phyloP scores from a whole-genome alignment of 2,888 invertebrate species.

The Stenodera caucasica region DNA sequence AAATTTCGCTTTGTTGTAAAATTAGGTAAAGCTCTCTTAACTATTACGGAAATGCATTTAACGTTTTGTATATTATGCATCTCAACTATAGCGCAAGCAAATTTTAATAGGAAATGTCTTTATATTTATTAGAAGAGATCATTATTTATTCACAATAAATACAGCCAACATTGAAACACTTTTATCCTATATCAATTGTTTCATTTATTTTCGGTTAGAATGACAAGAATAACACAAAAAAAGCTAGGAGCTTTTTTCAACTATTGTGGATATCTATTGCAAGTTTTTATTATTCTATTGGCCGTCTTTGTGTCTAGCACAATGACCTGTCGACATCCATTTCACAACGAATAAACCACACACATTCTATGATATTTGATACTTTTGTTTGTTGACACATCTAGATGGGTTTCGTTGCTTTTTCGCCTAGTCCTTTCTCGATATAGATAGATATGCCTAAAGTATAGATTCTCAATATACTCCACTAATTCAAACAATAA shows the following conservation, averaged over 20 bases:
- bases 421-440: background rate
- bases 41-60: background rate
- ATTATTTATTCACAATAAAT: background rate
- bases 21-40: background rate
- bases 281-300: background rate
- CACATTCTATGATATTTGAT: conserved; percentile 1
- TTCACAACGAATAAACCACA: background rate
- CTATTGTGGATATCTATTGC: background rate
- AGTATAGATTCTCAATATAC: background rate
- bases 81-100: background rate
- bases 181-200: too few species aligned
- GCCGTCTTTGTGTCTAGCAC: background rate
- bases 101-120: too few species aligned
- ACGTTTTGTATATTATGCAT: background rate
- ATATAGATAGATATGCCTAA: background rate
- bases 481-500: background rate
- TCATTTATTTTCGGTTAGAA: too few species aligned
- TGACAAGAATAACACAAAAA: too few species aligned
- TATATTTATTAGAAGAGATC: too few species aligned
- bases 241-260: background rate
- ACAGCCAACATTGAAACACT: too few species aligned
- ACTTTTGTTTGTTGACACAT: background rate
- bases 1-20: background rate
- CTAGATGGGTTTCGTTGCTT: background rate
- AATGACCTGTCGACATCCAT: conserved; percentile 3